Evolutionary conservation across 2,113 vertebrate species (phyloP).

Genomic region (Riparia riparia): DNA sequence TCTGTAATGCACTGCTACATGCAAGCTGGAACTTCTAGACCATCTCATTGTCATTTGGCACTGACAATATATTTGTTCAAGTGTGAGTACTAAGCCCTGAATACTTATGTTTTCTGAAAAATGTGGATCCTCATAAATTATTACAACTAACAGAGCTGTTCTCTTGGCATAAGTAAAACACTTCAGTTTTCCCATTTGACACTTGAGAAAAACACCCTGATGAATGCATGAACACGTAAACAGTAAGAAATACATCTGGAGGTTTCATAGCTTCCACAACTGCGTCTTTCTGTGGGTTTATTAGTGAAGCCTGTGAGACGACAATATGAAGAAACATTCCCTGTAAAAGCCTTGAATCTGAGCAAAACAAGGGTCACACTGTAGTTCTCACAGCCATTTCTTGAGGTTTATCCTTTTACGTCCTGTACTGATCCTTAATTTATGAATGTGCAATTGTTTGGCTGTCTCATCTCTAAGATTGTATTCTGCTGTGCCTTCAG

Average conservation of each 20-base stretch:
- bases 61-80: background rate
- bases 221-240: background rate
- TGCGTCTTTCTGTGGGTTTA: background rate
- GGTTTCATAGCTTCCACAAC: constrained; percentile 27
- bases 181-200: background rate
- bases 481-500: background rate
- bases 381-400: background rate
- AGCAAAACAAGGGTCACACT: background rate
- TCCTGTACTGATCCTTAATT: background rate
- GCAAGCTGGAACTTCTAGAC: background rate
- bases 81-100: background rate
- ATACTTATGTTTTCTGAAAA: background rate
- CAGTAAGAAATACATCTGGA: constrained; percentile 29
- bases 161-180: background rate
- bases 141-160: background rate
- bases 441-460: background rate
- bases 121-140: background rate
- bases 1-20: background rate
- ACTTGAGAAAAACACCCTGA: background rate
- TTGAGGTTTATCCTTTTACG: background rate
- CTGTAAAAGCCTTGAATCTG: background rate
- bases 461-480: background rate
- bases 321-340: background rate
- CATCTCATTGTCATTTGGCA: background rate
- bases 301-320: background rate